These are phyloP conservation scores for Teleogryllus occipitalis DNA, from an alignment of 1,140 invertebrate species.

Conservation along the genomic window DNA sequence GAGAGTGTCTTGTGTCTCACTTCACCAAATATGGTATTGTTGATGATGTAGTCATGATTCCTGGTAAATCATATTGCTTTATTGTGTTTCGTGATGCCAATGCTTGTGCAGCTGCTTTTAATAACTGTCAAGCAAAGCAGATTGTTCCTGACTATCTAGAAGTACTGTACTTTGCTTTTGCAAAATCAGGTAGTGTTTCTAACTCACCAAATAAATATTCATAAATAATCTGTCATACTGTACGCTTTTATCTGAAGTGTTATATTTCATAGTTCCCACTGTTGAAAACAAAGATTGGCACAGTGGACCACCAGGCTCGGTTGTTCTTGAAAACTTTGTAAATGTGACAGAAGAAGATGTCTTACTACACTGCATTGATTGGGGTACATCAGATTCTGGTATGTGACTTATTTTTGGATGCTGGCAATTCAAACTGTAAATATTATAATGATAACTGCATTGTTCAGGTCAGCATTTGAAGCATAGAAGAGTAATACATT, in stretches of 20 bases:
- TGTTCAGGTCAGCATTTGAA: constrained; percentile 49
- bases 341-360: constrained; percentile 56
- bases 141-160: constrained; percentile 42
- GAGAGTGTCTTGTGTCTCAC: constrained; percentile 48
- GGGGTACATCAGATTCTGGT: constrained; percentile 32
- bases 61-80: constrained; percentile 68
- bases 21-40: constrained; percentile 42
- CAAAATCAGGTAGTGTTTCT: constrained; percentile 39
- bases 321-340: constrained; percentile 65
- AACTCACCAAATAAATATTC: not conserved
- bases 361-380: constrained; percentile 55
- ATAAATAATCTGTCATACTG: not conserved
- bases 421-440: not conserved
- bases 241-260: constrained; percentile 23
- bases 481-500: constrained; percentile 84
- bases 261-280: constrained; percentile 35
- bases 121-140: constrained; percentile 43
- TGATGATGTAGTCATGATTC: constrained; percentile 53
- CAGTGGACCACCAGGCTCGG: constrained; percentile 59
- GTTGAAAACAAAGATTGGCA: constrained; percentile 25
- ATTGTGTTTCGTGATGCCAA: constrained; percentile 43
- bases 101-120: constrained; percentile 43
- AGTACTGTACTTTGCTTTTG: constrained; percentile 56
- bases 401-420: not conserved
- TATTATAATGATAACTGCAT: not conserved